Conservation (phyloP, 37 sponge, comb jelly and placozoan genomes). For the Beroe ovata region DNA sequence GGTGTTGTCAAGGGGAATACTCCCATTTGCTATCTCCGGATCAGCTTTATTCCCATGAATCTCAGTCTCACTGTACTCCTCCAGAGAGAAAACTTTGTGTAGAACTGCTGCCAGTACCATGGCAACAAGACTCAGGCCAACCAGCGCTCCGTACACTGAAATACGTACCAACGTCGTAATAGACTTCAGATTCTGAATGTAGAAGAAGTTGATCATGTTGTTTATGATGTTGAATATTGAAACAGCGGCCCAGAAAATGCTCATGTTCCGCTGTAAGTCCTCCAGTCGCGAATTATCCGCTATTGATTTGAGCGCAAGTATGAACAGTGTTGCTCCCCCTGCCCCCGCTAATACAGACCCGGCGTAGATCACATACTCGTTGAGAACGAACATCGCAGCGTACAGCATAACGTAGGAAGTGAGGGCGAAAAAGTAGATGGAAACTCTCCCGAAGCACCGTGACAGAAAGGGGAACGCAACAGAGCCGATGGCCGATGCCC, state of each 20-base stretch:
- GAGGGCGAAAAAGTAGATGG: not conserved
- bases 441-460: not conserved
- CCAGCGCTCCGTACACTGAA: constrained; percentile 21
- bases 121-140: not conserved
- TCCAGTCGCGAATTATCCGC: constrained; percentile 10
- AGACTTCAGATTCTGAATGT: not conserved
- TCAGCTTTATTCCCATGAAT: not conserved
- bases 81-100: not conserved
- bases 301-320: constrained; percentile 3
- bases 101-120: not conserved
- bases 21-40: not conserved
- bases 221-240: not conserved
- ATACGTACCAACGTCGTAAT: not conserved
- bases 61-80: not conserved
- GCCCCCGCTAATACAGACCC: constrained; percentile 8
- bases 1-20: not conserved
- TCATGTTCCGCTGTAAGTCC: constrained; percentile 22
- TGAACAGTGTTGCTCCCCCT: constrained; percentile 12
- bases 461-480: not conserved
- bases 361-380: constrained; percentile 2
- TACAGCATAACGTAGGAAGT: constrained; percentile 26
- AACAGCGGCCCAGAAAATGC: constrained; percentile 18
- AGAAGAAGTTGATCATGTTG: constrained; percentile 36
- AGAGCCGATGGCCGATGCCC: not conserved
- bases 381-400: constrained; percentile 36